Percentiles rank a stretch among this genome's conserved stretches.
phyloP scores from a whole-genome alignment of 2,797 vertebrate genomes.

The Leptoclinus maculatus region DNA sequence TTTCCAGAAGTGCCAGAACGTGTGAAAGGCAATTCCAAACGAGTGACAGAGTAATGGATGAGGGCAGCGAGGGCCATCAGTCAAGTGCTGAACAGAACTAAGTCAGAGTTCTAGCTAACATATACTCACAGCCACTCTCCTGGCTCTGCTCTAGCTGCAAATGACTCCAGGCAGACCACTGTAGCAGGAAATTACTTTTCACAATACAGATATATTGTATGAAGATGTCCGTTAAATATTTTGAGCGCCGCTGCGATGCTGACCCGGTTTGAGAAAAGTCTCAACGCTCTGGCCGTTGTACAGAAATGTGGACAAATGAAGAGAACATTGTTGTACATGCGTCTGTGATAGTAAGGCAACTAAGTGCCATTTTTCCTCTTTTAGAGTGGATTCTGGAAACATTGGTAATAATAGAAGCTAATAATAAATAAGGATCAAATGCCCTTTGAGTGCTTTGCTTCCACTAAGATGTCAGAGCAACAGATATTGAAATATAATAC shows the following conservation, averaged over 20 bases:
- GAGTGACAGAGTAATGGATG: slow-evolving; percentile 79
- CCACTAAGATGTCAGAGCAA: neutral
- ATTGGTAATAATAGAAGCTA: neutral
- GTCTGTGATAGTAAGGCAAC: neutral
- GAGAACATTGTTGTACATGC: neutral
- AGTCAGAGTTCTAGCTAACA: slow-evolving; percentile 74
- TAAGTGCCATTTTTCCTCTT: neutral
- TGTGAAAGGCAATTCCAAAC: slow-evolving; percentile 81
- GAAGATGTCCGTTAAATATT: slow-evolving; percentile 24
- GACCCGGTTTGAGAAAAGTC: neutral
- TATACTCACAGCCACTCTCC: slow-evolving; percentile 68
- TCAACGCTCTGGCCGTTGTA: neutral
- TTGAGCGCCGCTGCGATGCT: neutral
- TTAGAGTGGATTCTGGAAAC: neutral
- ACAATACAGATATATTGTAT: slow-evolving; percentile 27
- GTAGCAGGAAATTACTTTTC: slow-evolving; percentile 53
- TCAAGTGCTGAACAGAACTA: slow-evolving; percentile 71
- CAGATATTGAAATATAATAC: neutral
- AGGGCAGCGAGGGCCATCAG: slow-evolving; percentile 76
- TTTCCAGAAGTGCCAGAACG: slow-evolving; percentile 69
- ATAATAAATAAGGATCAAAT: slow-evolving; percentile 4
- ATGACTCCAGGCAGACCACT: slow-evolving; percentile 60
- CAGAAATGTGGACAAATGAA: neutral
- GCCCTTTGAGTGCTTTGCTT: neutral
- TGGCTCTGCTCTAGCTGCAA: slow-evolving; percentile 46